A percentile compares a stretch with the other conserved stretches of the same genome.
Evolutionary conservation across 2,113 vertebrate species (phyloP).

Genomic region (Pluvianellus socialis): DNA sequence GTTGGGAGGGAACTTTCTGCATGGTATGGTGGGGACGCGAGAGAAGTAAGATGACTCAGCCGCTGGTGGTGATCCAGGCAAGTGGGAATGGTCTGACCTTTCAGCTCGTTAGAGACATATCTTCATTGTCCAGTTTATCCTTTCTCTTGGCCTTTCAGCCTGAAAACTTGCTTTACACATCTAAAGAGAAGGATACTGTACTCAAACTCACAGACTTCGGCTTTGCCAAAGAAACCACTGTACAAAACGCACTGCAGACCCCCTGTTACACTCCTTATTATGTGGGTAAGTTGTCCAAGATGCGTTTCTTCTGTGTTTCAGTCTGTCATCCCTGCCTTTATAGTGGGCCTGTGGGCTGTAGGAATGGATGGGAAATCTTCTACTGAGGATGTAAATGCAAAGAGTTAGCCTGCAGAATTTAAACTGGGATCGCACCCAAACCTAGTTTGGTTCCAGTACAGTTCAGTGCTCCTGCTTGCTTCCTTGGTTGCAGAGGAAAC

Average conservation of each 20-base stretch:
- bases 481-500: background rate
- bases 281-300: conserved; percentile 83
- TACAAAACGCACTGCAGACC: conserved; percentile 92
- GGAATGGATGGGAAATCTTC: background rate
- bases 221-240: conserved; percentile 95
- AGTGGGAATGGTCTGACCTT: background rate
- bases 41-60: background rate
- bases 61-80: background rate
- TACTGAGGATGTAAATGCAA: background rate
- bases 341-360: background rate
- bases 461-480: background rate
- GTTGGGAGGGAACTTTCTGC: background rate
- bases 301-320: background rate
- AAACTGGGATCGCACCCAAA: background rate
- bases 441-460: background rate
- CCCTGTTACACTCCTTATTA: conserved; percentile 99
- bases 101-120: background rate
- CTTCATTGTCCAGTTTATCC: background rate
- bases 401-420: background rate
- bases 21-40: background rate
- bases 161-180: conserved; percentile 94
- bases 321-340: background rate
- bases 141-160: conserved; percentile 77
- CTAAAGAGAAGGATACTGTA: conserved; percentile 80
- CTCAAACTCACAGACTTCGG: conserved; percentile 98